Percentiles rank a stretch among this genome's conserved stretches.
These are phyloP conservation scores for Phoeniculus purpureus DNA, from an alignment of 2,797 vertebrate genomes.

Conservation along the genomic window DNA sequence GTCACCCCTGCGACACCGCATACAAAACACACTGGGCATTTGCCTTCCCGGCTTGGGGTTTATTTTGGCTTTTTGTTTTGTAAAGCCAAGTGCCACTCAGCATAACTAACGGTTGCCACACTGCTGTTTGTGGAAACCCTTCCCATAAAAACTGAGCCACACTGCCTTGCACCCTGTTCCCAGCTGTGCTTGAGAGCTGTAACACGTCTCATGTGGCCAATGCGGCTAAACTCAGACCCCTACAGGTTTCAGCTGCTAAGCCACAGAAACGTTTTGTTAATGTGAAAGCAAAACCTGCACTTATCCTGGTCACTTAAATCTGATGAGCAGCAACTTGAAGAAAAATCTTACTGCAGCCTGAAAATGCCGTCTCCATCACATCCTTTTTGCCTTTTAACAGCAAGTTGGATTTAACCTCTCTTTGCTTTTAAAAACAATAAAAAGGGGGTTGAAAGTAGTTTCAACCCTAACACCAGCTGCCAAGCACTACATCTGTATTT, in stretches of 20 bases:
- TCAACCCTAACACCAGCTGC: background rate
- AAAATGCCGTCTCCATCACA: background rate
- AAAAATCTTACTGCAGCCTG: background rate
- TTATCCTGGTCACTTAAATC: background rate
- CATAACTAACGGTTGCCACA: conserved; percentile 57
- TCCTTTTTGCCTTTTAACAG: background rate
- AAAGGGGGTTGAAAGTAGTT: background rate
- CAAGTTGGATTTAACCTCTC: background rate
- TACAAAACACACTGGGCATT: conserved; percentile 2
- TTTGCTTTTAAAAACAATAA: background rate
- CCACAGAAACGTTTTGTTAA: background rate
- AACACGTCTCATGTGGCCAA: background rate
- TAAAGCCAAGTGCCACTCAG: conserved; percentile 24
- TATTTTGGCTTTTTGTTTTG: background rate
- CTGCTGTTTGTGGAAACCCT: conserved; percentile 23
- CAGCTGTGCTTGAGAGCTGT: conserved; percentile 40
- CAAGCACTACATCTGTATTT: background rate
- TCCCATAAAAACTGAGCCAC: background rate
- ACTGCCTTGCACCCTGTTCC: conserved; percentile 26
- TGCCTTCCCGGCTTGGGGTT: conserved; percentile 31
- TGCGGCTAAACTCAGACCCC: conserved; percentile 20
- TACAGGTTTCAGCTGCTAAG: conserved; percentile 5
- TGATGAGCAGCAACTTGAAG: background rate
- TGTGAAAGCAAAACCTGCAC: background rate
- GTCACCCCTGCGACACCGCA: background rate